These are phyloP conservation scores for Drosophila navojoa DNA, from an alignment of 1,140 invertebrate species.

Conservation along the genomic window DNA sequence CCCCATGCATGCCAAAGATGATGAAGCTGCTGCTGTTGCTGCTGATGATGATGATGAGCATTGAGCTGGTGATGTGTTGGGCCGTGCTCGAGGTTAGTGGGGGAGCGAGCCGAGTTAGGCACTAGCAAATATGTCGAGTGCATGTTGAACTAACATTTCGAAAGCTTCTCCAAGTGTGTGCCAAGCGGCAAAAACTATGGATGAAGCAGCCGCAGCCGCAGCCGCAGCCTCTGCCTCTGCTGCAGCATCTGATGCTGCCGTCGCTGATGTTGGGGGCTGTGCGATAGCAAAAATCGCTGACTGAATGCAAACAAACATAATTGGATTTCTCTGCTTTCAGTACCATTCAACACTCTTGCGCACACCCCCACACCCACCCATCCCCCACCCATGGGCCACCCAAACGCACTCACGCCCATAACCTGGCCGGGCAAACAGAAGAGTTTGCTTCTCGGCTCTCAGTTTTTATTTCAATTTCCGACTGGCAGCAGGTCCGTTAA, in stretches of 20 bases:
- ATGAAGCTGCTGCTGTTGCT: conserved; percentile 20
- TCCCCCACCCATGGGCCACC: neutral
- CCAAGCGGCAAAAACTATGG: conserved; percentile 58
- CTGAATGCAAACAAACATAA: conserved; percentile 83
- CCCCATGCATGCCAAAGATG: neutral
- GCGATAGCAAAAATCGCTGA: conserved; percentile 74
- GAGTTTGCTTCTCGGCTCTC: conserved; percentile 31
- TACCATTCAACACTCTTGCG: conserved; percentile 10
- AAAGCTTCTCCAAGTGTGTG: conserved; percentile 75
- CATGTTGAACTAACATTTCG: conserved; percentile 79
- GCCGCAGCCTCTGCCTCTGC: neutral
- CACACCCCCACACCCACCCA: neutral
- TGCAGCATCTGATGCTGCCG: neutral
- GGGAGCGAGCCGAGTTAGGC: conserved; percentile 47
- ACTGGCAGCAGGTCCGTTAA: conserved; percentile 55
- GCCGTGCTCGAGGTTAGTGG: neutral
- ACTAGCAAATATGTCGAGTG: conserved; percentile 76
- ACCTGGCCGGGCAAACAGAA: conserved; percentile 12
- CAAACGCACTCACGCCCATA: conserved; percentile 20
- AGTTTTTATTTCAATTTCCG: conserved; percentile 78
- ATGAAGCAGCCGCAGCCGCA: conserved; percentile 9
- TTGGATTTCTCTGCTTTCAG: conserved; percentile 79
- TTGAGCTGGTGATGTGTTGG: conserved; percentile 46
- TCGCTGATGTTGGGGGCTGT: neutral
- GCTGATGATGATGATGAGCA: conserved; percentile 11